These are phyloP conservation scores for Glaucidium brasilianum DNA, from an alignment of 2,113 vertebrate species.

Conservation along the genomic window DNA sequence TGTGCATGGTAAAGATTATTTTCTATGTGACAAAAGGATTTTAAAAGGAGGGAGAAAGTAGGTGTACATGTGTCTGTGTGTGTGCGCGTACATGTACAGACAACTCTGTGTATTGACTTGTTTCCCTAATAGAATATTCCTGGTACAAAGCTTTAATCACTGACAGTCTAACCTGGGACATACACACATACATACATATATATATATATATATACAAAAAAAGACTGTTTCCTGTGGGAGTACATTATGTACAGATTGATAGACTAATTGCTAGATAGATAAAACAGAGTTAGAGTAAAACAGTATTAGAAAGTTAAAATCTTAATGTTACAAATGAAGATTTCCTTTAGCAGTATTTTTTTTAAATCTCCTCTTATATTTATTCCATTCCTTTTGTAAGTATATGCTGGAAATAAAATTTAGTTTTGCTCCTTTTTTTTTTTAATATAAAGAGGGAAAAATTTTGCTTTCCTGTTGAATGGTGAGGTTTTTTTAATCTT, in stretches of 20 bases:
- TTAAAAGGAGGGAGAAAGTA: background rate
- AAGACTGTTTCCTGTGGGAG: constrained; percentile 59
- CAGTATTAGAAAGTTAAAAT: constrained; percentile 70
- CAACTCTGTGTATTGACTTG: background rate
- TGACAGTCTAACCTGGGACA: constrained; percentile 30
- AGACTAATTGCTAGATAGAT: constrained; percentile 74
- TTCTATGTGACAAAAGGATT: background rate
- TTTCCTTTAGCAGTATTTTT: constrained; percentile 29
- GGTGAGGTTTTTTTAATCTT: background rate
- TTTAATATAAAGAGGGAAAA: background rate
- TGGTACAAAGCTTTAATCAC: constrained; percentile 48
- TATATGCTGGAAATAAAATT: background rate
- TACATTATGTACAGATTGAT: constrained; percentile 63
- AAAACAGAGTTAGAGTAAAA: constrained; percentile 68
- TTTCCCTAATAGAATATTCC: constrained; percentile 27
- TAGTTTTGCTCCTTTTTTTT: background rate
- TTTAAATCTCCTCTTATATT: background rate
- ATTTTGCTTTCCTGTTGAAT: background rate
- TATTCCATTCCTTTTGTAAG: background rate
- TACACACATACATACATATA: background rate
- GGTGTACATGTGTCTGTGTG: background rate
- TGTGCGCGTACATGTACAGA: background rate
- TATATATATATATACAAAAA: background rate
- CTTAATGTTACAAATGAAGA: constrained; percentile 55
- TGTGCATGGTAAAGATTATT: background rate